Conservation (phyloP, 2,797 vertebrate genomes). For the Lemur catta region DNA sequence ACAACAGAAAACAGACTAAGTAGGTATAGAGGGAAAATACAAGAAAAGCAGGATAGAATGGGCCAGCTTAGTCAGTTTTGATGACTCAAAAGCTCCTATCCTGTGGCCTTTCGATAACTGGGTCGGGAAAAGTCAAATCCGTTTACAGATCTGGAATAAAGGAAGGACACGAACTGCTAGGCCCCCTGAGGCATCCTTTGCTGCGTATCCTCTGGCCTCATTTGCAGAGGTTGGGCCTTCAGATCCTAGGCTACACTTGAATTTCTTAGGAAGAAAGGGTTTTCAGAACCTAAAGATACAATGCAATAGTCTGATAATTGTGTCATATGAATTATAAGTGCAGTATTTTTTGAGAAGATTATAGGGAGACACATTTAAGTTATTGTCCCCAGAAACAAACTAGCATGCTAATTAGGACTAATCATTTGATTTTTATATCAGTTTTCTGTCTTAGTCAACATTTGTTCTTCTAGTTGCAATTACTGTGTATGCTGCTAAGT, state of each 20-base stretch:
- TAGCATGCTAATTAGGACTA: background rate
- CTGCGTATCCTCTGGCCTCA: background rate
- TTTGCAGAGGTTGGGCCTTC: background rate
- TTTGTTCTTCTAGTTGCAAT: conserved; percentile 27
- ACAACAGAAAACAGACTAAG: background rate
- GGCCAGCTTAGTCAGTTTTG: background rate
- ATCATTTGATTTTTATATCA: background rate
- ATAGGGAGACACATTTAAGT: background rate
- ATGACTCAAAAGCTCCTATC: background rate
- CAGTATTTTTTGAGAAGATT: background rate
- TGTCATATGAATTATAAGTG: background rate
- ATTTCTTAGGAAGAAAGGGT: background rate
- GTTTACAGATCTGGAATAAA: background rate
- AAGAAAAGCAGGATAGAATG: background rate
- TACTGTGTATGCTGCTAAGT: background rate
- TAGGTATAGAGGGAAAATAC: background rate
- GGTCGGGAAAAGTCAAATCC: background rate
- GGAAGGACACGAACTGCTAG: background rate
- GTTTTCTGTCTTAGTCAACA: background rate
- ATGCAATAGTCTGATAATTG: background rate
- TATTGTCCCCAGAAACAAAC: background rate
- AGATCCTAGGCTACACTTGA: background rate
- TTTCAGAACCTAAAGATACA: background rate
- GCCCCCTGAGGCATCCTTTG: background rate
- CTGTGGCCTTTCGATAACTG: background rate